Evolutionary conservation across 1,140 invertebrate species (phyloP), one percentile per base, ranked within the genome.

Genomic region (Gonatopus flavifemur): DNA sequence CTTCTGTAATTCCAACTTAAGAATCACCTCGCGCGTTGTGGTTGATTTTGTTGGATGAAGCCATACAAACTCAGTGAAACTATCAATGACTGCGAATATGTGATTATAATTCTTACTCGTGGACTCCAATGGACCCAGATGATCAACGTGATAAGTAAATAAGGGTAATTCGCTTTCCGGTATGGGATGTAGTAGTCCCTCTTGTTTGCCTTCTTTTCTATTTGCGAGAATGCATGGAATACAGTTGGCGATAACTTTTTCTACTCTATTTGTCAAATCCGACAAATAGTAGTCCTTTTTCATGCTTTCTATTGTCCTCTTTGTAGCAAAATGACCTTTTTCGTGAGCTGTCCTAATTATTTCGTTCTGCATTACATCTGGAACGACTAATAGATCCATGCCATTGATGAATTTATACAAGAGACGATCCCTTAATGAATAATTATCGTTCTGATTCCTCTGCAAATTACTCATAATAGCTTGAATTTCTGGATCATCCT

Each of bases 221-320:
- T 62, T 57, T 6, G 61, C 58, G 40, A 77, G 49, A 9, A 77
- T 57, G 44, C 70, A 78, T 12, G 54, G 54, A 12, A 77, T 55
- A 57, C 72, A 77, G 46, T 51, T 67, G 2, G 9, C 24, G 1
- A 77, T 55, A 24, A 56, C 52, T 1, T 67, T 55, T 33, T 73
- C 53, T 12, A 78, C 45, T 47, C 70, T 72, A 8, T 57, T 46
- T 24, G 47, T 51, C 24, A 76, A 7, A 3, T 74, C 62, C 2
- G 64, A 43, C 24, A 79, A 70, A 30, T 53, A 77, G 59, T 65
- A 79, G 7, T 76, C 64, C 58, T 65, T 76, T 55, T 75, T 79
- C n/a, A 21, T 57, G 13, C 6, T 4, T 60, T 49, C n/a, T n/a
- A n/a, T n/a, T n/a, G n/a, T n/a, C n/a, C n/a, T n/a, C n/a, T n/a